Conservation (phyloP, 92 coral and sea anemone species). For the Porites lobata region DNA sequence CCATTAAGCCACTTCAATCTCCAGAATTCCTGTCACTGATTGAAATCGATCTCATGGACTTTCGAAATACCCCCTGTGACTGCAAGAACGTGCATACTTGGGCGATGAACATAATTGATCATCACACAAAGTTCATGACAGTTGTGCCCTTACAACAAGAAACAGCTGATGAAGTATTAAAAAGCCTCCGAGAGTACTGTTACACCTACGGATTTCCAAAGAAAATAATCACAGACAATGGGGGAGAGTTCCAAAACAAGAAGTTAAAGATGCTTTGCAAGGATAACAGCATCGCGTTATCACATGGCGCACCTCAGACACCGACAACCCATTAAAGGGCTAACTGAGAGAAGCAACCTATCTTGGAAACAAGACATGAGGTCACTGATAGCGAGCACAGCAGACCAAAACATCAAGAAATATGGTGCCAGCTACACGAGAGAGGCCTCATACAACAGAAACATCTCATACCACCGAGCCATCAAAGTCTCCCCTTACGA, state of each 20-base stretch:
- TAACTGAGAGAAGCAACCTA: constrained; percentile 51
- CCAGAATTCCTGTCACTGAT: neutral
- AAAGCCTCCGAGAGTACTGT: constrained; percentile 1
- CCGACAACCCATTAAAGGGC: constrained; percentile 75
- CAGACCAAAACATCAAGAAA: constrained; percentile 46
- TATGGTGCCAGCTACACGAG: constrained; percentile 52
- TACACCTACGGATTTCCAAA: constrained; percentile 53
- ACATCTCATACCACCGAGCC: constrained; percentile 47
- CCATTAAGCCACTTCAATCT: too few species aligned
- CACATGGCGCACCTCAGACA: constrained; percentile 57
- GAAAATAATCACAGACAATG: constrained; percentile 58
- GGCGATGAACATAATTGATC: constrained; percentile 60
- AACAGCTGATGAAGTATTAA: too few species aligned
- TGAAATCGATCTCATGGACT: constrained; percentile 43
- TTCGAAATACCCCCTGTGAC: constrained; percentile 43
- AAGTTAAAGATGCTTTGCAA: constrained; percentile 38
- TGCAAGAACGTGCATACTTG: constrained; percentile 56
- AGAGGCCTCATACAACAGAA: constrained; percentile 37
- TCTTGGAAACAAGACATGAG: constrained; percentile 56
- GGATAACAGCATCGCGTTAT: constrained; percentile 47
- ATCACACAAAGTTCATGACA: constrained; percentile 41
- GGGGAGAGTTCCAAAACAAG: constrained; percentile 60
- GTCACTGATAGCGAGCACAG: constrained; percentile 29
- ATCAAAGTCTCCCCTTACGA: constrained; percentile 56
- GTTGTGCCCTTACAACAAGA: constrained; percentile 31